These are phyloP conservation scores for Beroe forskalii DNA, from an alignment of 37 sponge, comb jelly and placozoan species.

Conservation along the genomic window DNA sequence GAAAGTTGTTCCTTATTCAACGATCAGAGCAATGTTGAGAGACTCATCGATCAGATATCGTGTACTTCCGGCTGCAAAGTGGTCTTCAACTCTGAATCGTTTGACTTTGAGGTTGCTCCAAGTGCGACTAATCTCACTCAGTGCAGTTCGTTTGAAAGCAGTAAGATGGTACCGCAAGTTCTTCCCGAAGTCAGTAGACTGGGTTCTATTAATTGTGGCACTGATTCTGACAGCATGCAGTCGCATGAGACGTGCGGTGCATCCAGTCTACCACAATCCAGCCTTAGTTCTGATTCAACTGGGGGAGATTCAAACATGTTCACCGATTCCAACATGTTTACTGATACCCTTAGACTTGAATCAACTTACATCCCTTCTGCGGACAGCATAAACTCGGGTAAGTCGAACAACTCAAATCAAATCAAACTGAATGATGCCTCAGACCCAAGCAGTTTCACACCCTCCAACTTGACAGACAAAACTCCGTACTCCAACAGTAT, in stretches of 20 bases:
- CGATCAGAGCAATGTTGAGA: not conserved
- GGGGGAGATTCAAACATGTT: no score
- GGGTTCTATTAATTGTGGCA: not conserved
- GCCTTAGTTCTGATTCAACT: not conserved
- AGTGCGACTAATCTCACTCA: not conserved
- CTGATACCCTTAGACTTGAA: not conserved
- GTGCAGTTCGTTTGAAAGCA: not conserved
- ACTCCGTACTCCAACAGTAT: no score
- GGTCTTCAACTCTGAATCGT: conserved; percentile 52
- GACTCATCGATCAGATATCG: not conserved
- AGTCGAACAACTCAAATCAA: not conserved
- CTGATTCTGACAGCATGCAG: not conserved
- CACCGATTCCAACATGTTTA: no score
- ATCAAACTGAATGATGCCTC: not conserved
- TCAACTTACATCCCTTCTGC: not conserved
- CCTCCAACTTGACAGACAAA: not conserved
- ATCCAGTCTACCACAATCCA: not conserved
- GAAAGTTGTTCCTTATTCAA: conserved; percentile 14
- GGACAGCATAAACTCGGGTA: not conserved
- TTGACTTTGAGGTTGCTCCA: conserved; percentile 29
- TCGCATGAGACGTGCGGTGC: not conserved
- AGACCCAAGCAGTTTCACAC: not conserved
- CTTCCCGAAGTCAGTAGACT: not conserved
- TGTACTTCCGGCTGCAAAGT: conserved; percentile 15
- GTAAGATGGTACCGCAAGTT: not conserved